A percentile compares a stretch with the other conserved stretches of the same genome.
Evolutionary conservation across 1,140 invertebrate species (phyloP).

Genomic region (Copidosoma floridanum): DNA sequence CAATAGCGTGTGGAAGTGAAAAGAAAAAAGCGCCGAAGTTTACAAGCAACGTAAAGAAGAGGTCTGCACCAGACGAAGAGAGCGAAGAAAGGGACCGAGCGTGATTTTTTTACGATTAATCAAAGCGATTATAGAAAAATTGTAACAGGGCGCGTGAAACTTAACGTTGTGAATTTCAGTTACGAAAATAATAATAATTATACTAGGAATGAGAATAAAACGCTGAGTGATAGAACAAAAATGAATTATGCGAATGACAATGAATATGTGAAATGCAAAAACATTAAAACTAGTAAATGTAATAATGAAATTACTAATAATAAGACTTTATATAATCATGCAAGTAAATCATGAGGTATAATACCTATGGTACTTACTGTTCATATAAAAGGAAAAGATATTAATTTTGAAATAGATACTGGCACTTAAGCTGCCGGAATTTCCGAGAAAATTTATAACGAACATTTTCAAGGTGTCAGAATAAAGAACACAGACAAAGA

Average conservation of each 20-base stretch:
- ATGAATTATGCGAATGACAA: background rate
- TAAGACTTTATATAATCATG: background rate
- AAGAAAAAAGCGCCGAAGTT: too few relatives aligned
- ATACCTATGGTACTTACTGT: constrained; percentile 10
- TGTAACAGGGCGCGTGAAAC: background rate
- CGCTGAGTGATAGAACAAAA: background rate
- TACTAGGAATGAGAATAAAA: too few relatives aligned
- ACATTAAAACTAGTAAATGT: too few relatives aligned
- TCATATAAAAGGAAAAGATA: too few relatives aligned
- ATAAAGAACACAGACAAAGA: too few relatives aligned
- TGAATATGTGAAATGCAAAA: background rate
- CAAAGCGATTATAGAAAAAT: background rate
- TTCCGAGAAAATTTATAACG: too few relatives aligned
- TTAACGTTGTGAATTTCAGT: too few relatives aligned
- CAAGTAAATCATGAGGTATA: background rate
- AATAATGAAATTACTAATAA: background rate
- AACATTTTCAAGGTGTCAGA: too few relatives aligned
- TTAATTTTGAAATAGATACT: too few relatives aligned
- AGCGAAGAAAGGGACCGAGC: background rate
- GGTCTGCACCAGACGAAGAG: background rate
- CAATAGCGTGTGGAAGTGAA: background rate
- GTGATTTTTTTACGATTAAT: background rate
- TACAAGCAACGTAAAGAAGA: background rate
- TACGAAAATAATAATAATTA: background rate
- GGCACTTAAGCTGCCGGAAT: too few relatives aligned